These are phyloP conservation scores for Pangasius djambal DNA, from an alignment of 2,797 vertebrate genomes.

Conservation along the genomic window DNA sequence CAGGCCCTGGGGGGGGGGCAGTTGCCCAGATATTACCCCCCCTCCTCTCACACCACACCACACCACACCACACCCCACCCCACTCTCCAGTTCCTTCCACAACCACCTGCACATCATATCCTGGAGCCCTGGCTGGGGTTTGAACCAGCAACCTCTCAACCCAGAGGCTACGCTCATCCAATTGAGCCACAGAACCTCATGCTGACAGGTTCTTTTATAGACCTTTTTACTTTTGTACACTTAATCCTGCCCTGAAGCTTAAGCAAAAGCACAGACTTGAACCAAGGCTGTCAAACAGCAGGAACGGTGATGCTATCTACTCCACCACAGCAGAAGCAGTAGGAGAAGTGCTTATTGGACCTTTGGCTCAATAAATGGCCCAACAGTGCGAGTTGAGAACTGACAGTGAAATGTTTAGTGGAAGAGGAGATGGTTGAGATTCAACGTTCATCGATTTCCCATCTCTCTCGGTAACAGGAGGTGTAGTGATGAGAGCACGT, in stretches of 20 bases:
- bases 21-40: background rate
- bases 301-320: accelerated
- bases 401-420: background rate
- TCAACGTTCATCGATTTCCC: background rate
- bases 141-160: background rate
- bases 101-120: background rate
- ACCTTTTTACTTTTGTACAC: background rate
- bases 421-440: background rate
- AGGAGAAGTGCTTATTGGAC: background rate
- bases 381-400: background rate
- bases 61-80: no score
- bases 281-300: background rate
- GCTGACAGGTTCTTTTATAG: background rate
- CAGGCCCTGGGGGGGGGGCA: background rate
- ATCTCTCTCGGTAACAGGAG: background rate
- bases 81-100: background rate
- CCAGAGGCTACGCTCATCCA: background rate
- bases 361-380: background rate
- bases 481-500: background rate
- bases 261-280: background rate
- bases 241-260: background rate
- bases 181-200: background rate
- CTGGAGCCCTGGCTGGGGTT: background rate
- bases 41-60: no score
- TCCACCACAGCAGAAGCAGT: background rate